Evolutionary conservation across 1,140 invertebrate species (phyloP).

Genomic region (Drosophila neocordata): DNA sequence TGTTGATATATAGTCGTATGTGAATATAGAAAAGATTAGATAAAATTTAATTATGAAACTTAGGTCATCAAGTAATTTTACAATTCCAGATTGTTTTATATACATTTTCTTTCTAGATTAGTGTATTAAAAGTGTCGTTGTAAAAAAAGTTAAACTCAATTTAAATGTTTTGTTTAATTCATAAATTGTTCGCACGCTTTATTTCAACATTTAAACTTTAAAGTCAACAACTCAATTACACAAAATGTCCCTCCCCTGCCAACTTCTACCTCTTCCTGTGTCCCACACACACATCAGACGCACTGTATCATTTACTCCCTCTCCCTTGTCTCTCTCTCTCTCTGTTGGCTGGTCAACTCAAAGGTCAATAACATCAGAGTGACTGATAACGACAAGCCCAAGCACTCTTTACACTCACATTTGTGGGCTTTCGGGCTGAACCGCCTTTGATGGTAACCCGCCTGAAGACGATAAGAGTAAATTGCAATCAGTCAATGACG

Average conservation of each 20-base stretch:
- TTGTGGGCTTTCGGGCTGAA: neutral
- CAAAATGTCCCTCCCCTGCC: neutral
- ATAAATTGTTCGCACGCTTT: neutral
- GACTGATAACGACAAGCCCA: constrained; percentile 28
- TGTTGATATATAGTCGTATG: too few relatives aligned
- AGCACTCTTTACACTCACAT: constrained; percentile 11
- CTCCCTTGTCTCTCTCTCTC: neutral
- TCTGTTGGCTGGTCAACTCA: neutral
- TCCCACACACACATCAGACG: neutral
- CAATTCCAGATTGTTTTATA: too few relatives aligned
- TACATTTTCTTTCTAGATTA: too few relatives aligned
- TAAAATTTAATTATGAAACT: too few relatives aligned
- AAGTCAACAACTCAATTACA: constrained; percentile 5
- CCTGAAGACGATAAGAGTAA: constrained; percentile 33
- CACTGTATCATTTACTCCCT: neutral
- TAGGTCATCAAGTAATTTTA: too few relatives aligned
- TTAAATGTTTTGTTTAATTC: neutral
- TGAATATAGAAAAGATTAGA: too few relatives aligned
- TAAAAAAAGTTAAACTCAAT: too few relatives aligned
- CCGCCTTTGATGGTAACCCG: constrained; percentile 13
- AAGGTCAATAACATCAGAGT: constrained; percentile 57
- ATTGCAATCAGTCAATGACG: constrained; percentile 3
- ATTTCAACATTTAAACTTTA: neutral
- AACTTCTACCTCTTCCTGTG: neutral
- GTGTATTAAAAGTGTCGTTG: neutral